A percentile compares a stretch with the other conserved stretches of the same genome.
Conservation (phyloP, 2,797 vertebrate species). For the Anisognathus igniventris region DNA sequence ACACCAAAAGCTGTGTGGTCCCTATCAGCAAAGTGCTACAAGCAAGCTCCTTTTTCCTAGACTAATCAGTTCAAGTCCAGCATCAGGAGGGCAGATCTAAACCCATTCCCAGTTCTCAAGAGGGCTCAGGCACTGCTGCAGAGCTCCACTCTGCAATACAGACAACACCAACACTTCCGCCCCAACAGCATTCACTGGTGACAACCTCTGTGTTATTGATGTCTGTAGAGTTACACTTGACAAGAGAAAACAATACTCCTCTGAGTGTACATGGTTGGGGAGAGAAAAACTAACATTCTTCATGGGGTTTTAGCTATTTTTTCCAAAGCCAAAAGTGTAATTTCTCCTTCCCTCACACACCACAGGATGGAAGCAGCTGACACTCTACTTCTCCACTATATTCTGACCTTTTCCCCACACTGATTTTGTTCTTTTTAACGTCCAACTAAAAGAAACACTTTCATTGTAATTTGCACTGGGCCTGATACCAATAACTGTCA, state of each 20-base stretch:
- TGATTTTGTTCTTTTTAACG: background rate
- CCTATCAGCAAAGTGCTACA: background rate
- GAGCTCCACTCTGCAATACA: accelerated
- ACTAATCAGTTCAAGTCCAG: background rate
- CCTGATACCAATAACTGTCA: background rate
- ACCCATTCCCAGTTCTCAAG: background rate
- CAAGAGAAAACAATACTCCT: background rate
- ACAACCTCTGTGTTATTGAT: background rate
- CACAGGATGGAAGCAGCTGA: background rate
- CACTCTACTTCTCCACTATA: background rate
- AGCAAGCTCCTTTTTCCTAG: background rate
- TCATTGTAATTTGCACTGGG: background rate
- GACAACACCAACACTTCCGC: background rate
- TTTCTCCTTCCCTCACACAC: background rate
- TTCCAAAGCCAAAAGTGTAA: background rate
- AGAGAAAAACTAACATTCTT: background rate
- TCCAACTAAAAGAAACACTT: background rate
- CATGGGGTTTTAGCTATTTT: background rate
- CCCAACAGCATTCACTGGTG: background rate
- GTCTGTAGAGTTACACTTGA: background rate
- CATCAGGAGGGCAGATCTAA: background rate
- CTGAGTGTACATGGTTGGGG: accelerated
- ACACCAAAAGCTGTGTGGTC: background rate
- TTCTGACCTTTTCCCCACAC: background rate
- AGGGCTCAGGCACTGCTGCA: background rate